Conservation (phyloP, 2,113 vertebrate species). For the Marmota monax region DNA sequence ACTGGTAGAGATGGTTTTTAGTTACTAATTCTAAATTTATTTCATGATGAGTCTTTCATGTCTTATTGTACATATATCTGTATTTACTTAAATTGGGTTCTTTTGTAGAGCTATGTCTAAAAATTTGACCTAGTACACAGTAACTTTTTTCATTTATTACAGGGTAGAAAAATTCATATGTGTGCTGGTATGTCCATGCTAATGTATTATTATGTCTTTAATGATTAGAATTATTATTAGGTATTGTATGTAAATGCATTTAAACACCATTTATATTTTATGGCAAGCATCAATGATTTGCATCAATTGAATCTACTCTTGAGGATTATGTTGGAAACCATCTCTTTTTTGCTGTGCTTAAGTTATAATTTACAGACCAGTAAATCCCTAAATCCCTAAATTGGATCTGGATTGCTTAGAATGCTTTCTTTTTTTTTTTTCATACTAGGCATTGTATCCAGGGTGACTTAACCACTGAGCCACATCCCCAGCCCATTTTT, state of each 20-base stretch:
- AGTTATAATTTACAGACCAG: neutral
- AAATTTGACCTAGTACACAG: neutral
- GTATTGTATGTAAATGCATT: conserved; percentile 5
- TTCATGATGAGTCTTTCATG: neutral
- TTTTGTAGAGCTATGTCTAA: conserved; percentile 33
- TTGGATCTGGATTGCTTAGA: neutral
- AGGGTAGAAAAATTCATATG: neutral
- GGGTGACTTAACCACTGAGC: too few species aligned
- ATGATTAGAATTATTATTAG: neutral
- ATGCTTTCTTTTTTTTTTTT: neutral
- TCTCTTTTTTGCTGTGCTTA: conserved; percentile 17
- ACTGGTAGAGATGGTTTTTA: conserved; percentile 57
- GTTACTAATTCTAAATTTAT: conserved; percentile 43
- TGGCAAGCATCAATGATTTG: neutral
- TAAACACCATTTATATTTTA: conserved; percentile 9
- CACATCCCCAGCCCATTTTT: too few species aligned
- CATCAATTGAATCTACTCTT: neutral
- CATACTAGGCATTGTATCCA: too few species aligned
- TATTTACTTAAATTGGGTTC: conserved; percentile 26
- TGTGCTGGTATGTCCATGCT: neutral
- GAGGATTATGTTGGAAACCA: neutral
- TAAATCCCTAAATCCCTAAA: too few species aligned
- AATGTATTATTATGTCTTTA: neutral
- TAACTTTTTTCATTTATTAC: conserved; percentile 7
- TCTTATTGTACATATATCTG: conserved; percentile 38